Conservation (phyloP, 2,888 invertebrate species). For the Automeris io region DNA sequence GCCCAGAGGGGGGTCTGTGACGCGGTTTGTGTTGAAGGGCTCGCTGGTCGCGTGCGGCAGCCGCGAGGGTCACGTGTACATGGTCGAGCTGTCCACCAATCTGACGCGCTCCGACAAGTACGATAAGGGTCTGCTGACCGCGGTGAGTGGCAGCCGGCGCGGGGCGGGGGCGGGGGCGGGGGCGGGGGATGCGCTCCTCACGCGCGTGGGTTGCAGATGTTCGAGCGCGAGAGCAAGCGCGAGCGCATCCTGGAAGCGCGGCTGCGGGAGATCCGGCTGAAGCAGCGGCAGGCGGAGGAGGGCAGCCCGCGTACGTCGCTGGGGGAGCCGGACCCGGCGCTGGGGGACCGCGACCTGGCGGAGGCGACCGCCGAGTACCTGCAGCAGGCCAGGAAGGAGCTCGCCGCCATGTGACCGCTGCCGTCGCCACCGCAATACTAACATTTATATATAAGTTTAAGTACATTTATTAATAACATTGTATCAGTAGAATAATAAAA, state of each 20-base stretch:
- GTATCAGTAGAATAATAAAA: no score
- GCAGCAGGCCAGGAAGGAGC: constrained; percentile 19
- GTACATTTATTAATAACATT: no score
- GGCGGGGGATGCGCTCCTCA: no score
- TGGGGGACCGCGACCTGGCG: constrained; percentile 45
- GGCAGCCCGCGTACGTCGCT: constrained; percentile 29
- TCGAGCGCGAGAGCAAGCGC: constrained; percentile 89
- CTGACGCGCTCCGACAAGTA: constrained; percentile 80
- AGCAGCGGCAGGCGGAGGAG: constrained; percentile 54
- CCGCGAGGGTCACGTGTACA: constrained; percentile 81
- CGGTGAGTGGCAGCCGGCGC: constrained; percentile 62
- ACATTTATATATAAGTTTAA: no score
- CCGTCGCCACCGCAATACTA: background rate
- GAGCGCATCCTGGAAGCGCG: constrained; percentile 94
- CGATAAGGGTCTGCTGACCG: constrained; percentile 82
- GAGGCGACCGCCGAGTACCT: constrained; percentile 37
- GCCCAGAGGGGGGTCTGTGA: no score
- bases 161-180: no score
- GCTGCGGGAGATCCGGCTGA: constrained; percentile 85
- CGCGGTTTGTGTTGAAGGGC: constrained; percentile 52
- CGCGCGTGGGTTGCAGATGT: constrained; percentile 76
- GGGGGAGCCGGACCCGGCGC: constrained; percentile 30
- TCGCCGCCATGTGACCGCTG: constrained; percentile 11
- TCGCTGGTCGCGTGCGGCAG: constrained; percentile 84
- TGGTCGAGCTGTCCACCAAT: constrained; percentile 85